A percentile compares a stretch with the other conserved stretches of the same genome.
phyloP scores from a whole-genome alignment of 1,140 invertebrate species.

The Zaprionus inermis region DNA sequence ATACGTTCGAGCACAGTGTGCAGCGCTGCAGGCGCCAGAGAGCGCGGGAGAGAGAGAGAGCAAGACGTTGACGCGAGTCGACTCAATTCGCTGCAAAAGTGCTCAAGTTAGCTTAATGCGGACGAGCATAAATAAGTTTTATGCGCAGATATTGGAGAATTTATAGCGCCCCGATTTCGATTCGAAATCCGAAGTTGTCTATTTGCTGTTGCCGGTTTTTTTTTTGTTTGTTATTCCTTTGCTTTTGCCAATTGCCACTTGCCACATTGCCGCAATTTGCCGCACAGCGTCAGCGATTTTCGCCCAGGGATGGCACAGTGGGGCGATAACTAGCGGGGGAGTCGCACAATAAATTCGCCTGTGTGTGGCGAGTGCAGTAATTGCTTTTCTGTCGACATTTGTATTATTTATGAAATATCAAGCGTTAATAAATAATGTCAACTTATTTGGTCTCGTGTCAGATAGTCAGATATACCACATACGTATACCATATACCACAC shows the following conservation, averaged over 20 bases:
- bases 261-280: conserved; percentile 23
- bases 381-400: conserved; percentile 71
- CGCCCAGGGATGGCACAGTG: not conserved
- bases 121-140: conserved; percentile 73
- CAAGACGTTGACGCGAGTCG: not conserved
- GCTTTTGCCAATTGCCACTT: conserved; percentile 18
- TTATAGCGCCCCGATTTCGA: conserved; percentile 63
- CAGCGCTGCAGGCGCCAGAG: conserved; percentile 43
- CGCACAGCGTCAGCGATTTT: conserved; percentile 12
- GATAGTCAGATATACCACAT: conserved; percentile 6
- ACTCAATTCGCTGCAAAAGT: conserved; percentile 20
- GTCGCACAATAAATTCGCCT: conserved; percentile 44
- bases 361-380: conserved; percentile 48
- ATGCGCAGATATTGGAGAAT: conserved; percentile 70
- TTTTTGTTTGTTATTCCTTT: conserved; percentile 16
- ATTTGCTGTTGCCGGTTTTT: not conserved
- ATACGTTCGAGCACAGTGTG: conserved; percentile 56
- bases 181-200: conserved; percentile 19
- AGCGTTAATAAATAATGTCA: conserved; percentile 46
- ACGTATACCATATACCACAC: not conserved
- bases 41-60: conserved; percentile 4
- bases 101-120: conserved; percentile 57
- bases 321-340: not conserved
- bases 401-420: conserved; percentile 75
- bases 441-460: conserved; percentile 25